Evolutionary conservation across 1,140 invertebrate genomes (phyloP).

Genomic region (Papilio polytes): DNA sequence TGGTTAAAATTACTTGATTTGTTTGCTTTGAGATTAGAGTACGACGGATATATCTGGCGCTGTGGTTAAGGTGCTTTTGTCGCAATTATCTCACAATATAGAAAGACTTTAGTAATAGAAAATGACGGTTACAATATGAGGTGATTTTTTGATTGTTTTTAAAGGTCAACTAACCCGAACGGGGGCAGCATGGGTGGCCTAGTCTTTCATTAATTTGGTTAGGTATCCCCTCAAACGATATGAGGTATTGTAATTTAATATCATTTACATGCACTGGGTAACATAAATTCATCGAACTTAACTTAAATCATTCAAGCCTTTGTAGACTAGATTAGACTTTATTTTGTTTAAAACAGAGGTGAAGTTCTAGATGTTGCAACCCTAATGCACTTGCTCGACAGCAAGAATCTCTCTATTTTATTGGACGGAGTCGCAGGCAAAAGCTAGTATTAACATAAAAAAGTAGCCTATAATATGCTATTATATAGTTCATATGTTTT

Average conservation of each 20-base stretch:
- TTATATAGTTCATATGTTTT: too few species aligned
- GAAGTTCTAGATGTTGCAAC: conserved; percentile 1
- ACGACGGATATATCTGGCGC: background rate
- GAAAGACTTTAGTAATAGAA: background rate
- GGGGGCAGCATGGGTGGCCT: too few species aligned
- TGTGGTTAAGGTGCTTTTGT: background rate
- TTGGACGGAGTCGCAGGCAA: conserved; percentile 23
- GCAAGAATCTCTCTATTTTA: conserved; percentile 45
- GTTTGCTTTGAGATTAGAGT: background rate
- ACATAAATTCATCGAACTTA: background rate
- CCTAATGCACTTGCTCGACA: conserved; percentile 40
- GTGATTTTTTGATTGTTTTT: too few species aligned
- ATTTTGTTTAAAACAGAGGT: background rate
- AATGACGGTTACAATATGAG: background rate
- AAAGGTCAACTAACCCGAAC: too few species aligned
- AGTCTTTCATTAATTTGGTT: too few species aligned
- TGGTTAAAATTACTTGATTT: background rate
- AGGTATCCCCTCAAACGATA: too few species aligned
- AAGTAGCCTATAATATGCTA: too few species aligned
- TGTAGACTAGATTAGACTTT: background rate
- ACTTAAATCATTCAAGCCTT: background rate
- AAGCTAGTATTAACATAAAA: too few species aligned
- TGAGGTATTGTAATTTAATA: background rate
- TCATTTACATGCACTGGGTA: background rate
- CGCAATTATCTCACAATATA: background rate